Conservation (phyloP, 1,140 invertebrate genomes). For the Trichonephila clavata region DNA sequence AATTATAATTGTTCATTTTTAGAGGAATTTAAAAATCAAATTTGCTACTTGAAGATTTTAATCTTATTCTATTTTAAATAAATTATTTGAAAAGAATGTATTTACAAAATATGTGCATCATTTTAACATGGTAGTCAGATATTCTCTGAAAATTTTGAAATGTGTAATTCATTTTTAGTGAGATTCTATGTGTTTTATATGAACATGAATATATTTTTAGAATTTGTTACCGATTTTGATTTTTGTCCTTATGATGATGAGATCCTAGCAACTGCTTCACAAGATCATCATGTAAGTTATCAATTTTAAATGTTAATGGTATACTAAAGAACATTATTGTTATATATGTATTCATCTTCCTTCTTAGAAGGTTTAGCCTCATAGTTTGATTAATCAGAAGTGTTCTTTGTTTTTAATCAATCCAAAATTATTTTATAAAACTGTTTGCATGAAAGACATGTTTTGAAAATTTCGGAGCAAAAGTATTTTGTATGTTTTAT, state of each 20-base stretch:
- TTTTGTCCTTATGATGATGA: conserved; percentile 97
- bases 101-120: neutral
- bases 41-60: neutral
- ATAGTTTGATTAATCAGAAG: too few species aligned
- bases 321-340: too few species aligned
- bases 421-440: too few species aligned
- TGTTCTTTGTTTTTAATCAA: too few species aligned
- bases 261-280: conserved; percentile 92
- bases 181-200: neutral
- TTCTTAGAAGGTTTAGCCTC: neutral
- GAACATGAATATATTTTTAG: conserved; percentile 84
- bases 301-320: neutral
- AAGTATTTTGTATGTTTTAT: too few species aligned
- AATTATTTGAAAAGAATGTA: too few species aligned
- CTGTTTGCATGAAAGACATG: too few species aligned
- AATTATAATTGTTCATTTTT: too few species aligned
- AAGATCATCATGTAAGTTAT: conserved; percentile 89
- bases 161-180: neutral
- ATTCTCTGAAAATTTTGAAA: neutral
- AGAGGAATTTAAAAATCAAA: neutral
- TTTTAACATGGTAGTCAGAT: neutral
- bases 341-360: too few species aligned
- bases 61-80: neutral
- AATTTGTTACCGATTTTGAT: conserved; percentile 91
- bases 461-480: too few species aligned